Conservation (phyloP, 2,888 invertebrate species). For the Drosophila rubida region DNA sequence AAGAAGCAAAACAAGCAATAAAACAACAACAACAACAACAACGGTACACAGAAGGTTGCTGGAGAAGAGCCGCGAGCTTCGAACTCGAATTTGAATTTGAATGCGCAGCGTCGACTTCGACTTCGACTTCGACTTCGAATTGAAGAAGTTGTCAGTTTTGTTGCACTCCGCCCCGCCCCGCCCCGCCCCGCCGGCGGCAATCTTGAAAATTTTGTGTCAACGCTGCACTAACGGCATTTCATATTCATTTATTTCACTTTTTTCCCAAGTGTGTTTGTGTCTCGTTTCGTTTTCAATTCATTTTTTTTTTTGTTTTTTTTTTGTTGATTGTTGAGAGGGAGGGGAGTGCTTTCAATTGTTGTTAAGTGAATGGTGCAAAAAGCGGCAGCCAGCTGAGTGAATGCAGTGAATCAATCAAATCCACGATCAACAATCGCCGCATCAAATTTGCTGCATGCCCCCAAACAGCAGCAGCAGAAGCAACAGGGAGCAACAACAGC, state of each 20-base stretch:
- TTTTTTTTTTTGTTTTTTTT: slow-evolving; percentile 24
- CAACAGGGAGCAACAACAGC: slow-evolving; percentile 7
- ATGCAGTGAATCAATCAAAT: slow-evolving; percentile 54
- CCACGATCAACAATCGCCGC: slow-evolving; percentile 13
- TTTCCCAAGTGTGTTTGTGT: background rate
- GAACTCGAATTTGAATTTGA: slow-evolving; percentile 31
- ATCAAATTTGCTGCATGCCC: slow-evolving; percentile 40
- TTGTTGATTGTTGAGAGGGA: background rate
- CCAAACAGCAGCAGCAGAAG: slow-evolving; percentile 13
- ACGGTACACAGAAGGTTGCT: slow-evolving; percentile 49
- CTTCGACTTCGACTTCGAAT: slow-evolving; percentile 34
- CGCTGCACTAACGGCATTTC: slow-evolving; percentile 52
- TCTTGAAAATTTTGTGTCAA: slow-evolving; percentile 39
- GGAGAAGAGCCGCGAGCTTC: slow-evolving; percentile 22
- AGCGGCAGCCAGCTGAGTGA: slow-evolving; percentile 16
- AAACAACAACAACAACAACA: slow-evolving; percentile 31
- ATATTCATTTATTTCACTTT: slow-evolving; percentile 14
- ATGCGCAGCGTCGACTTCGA: slow-evolving; percentile 27
- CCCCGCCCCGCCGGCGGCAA: slow-evolving; percentile 49
- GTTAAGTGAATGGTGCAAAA: slow-evolving; percentile 49
- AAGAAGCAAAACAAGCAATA: too few relatives aligned
- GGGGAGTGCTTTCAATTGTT: slow-evolving; percentile 28
- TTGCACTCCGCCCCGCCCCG: slow-evolving; percentile 37
- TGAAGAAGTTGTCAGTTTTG: slow-evolving; percentile 23
- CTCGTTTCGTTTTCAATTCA: background rate